These are phyloP conservation scores for Protaetia brevitarsis DNA, from an alignment of 1,140 invertebrate species.

Conservation along the genomic window DNA sequence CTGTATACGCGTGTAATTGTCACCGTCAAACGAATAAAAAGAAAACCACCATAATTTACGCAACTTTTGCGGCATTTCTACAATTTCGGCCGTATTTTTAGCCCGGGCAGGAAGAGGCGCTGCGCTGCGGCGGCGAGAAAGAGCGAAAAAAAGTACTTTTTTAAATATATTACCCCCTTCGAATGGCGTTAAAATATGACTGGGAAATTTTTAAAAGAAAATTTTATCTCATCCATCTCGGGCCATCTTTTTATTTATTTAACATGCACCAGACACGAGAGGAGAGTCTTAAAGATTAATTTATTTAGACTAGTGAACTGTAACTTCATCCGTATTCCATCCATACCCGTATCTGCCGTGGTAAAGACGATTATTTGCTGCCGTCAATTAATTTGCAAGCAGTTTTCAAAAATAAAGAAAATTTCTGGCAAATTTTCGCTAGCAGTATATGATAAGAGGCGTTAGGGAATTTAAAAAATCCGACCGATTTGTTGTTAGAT, in stretches of 20 bases:
- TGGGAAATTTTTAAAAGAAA: neutral
- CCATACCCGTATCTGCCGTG: too few relatives aligned
- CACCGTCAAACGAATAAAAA: neutral
- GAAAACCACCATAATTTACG: neutral
- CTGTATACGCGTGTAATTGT: neutral
- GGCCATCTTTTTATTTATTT: neutral
- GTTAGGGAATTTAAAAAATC: too few relatives aligned
- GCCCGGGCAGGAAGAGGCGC: neutral
- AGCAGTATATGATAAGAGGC: too few relatives aligned
- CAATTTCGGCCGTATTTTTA: constrained; percentile 10
- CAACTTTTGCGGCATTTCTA: neutral
- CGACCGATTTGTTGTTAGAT: too few relatives aligned
- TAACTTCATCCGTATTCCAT: too few relatives aligned
- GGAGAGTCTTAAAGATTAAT: too few relatives aligned
- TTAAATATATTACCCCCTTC: constrained; percentile 14
- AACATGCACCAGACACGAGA: too few relatives aligned
- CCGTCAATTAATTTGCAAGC: too few relatives aligned
- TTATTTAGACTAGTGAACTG: too few relatives aligned
- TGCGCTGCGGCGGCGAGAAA: neutral
- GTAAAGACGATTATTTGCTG: too few relatives aligned
- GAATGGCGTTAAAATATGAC: constrained; percentile 10
- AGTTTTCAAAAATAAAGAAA: too few relatives aligned
- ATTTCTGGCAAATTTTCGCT: too few relatives aligned
- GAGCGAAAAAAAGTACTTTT: neutral
- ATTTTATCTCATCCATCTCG: constrained; percentile 11